These are phyloP conservation scores for Andrena praecox DNA, from an alignment of 2,888 invertebrate genomes.

Conservation along the genomic window DNA sequence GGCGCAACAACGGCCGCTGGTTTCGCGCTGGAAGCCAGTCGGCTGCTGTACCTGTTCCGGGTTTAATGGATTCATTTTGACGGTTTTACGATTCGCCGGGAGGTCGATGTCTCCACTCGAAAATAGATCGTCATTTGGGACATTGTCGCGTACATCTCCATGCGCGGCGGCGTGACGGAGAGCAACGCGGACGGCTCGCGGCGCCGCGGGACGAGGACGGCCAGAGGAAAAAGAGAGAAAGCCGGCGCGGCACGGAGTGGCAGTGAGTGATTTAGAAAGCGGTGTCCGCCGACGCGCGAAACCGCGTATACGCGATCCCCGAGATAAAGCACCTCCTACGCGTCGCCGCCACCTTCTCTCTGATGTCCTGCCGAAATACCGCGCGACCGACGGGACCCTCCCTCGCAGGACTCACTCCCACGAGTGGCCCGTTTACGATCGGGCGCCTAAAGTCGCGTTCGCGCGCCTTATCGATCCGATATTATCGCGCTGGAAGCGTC, in stretches of 20 bases:
- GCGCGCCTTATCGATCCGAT: background rate
- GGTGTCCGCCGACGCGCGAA: conserved; percentile 77
- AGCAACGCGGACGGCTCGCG: background rate
- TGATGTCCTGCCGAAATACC: conserved; percentile 66
- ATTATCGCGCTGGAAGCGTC: conserved; percentile 6
- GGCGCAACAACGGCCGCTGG: conserved; percentile 11
- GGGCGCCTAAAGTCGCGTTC: conserved; percentile 57
- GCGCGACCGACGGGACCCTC: background rate
- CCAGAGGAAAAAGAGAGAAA: conserved; percentile 68
- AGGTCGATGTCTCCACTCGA: conserved; percentile 72
- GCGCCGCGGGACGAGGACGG: conserved; percentile 33
- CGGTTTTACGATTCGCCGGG: conserved; percentile 70
- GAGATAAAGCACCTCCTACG: conserved; percentile 77
- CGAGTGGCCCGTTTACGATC: conserved; percentile 22
- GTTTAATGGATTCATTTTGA: conserved; percentile 71
- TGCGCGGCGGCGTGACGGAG: conserved; percentile 21
- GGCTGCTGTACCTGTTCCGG: conserved; percentile 64
- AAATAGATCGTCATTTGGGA: conserved; percentile 73
- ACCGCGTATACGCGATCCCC: conserved; percentile 71
- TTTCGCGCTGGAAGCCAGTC: background rate
- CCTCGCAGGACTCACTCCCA: conserved; percentile 36
- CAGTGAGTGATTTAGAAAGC: conserved; percentile 80
- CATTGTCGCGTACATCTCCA: conserved; percentile 63
- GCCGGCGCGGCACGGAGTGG: conserved; percentile 48
- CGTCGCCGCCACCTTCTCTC: conserved; percentile 56